Base-by-base conservation (phyloP, 2,888 invertebrate genomes). In the Trichogramma evanescens region DNA sequence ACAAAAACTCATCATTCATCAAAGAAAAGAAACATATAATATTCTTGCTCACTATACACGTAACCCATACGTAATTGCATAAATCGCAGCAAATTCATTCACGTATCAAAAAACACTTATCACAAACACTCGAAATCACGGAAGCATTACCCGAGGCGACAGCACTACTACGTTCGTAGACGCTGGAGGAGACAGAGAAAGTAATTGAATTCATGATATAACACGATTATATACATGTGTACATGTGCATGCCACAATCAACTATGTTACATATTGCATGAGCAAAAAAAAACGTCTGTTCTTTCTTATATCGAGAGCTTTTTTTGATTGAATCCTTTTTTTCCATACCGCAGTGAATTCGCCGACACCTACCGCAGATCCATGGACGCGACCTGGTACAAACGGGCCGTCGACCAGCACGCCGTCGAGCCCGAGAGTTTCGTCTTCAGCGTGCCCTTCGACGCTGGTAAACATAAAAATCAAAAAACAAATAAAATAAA, bases 361-460 rank as follows among this genome's bases (percentile, higher is more conserved):
- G 89, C 89, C 69, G 89, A 91, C 69, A 84, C 83, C 62, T 88
- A 93, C 74, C 84, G 86, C 1, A 82, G 89, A 64, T 91, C 93
- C 0, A 91, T 90, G 80, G 94, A 95, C 72, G 89, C 91, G 62
- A 85, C 91, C 44, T 95, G 94, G 93, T 95, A 94, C 74, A 89
- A 89, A 68, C 82, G 95, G 56, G 93, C 95, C 0, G 91, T 95
- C 1, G 94, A 95, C 74, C 93, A 94, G 70, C 90, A 94, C 73
- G 80, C 86, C 0, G 85, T 91, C 56, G 92, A 94, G 69, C 89
- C 89, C 1, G 91, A 93, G 70, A 92, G 93, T 75, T 95, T 94
- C 75, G 93, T 95, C 1, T 95, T 89, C 78, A 93, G 93, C 52
- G 89, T 92, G 42, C 90, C 91, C 0, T 91, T 90, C 76, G 87